Conservation (phyloP, 2,888 invertebrate species). For the Eupithecia subfuscata region DNA sequence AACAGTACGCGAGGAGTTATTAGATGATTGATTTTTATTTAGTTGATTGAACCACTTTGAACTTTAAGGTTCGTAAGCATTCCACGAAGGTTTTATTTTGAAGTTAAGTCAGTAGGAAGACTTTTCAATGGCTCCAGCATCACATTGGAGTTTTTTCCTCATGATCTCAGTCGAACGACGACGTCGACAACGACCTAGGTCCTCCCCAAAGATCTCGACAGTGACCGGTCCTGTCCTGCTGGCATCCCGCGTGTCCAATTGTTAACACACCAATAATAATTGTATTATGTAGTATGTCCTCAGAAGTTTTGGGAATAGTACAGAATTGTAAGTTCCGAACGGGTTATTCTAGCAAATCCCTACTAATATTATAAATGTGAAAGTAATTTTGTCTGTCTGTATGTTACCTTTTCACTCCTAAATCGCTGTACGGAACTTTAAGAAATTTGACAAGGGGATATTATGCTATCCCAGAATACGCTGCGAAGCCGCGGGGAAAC, state of each 20-base stretch:
- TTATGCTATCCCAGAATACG: background rate
- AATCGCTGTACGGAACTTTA: background rate
- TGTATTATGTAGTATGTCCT: background rate
- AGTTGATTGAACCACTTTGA: slow-evolving; percentile 17
- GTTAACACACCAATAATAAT: no score
- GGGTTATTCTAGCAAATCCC: background rate
- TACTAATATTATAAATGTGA: background rate
- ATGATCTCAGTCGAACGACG: background rate
- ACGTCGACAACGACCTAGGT: background rate
- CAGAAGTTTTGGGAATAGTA: background rate
- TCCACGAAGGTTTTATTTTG: background rate
- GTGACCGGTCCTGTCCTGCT: background rate
- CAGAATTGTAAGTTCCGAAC: background rate
- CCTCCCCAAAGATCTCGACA: background rate
- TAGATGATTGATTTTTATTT: slow-evolving; percentile 26
- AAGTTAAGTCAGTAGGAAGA: background rate
- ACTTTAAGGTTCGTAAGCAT: slow-evolving; percentile 12
- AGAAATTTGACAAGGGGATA: background rate
- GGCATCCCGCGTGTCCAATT: no score
- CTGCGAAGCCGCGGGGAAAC: background rate
- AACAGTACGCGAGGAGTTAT: slow-evolving; percentile 27
- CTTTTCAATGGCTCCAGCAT: background rate
- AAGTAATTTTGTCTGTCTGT: background rate
- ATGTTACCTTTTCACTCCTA: background rate
- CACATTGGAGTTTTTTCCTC: background rate